Evolutionary conservation across 2,113 vertebrate species (phyloP).

Genomic region (Microtus pennsylvanicus): DNA sequence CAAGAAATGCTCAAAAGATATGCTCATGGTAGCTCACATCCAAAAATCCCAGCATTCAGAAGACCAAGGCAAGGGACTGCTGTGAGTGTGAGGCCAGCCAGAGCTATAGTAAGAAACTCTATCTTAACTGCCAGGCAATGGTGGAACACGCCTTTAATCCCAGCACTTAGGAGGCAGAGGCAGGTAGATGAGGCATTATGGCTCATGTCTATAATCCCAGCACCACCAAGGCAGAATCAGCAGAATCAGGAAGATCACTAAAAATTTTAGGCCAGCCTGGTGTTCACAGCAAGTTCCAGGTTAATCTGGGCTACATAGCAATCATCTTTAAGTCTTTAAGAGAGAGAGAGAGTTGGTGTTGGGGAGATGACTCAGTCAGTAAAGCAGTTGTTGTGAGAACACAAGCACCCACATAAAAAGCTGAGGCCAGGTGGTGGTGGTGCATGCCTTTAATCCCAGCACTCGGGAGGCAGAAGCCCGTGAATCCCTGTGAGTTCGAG

Average conservation of each 20-base stretch:
- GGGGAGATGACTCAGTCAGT: neutral
- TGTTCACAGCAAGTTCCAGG: neutral
- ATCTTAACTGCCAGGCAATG: too few relatives aligned
- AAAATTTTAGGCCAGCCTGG: neutral
- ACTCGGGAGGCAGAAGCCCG: too few relatives aligned
- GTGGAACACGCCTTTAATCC: too few relatives aligned
- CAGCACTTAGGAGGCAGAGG: too few relatives aligned
- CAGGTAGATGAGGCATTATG: too few relatives aligned
- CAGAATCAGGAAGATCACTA: neutral
- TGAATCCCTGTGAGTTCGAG: too few relatives aligned
- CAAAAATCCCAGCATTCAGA: neutral
- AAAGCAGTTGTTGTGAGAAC: neutral
- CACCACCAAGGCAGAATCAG: neutral
- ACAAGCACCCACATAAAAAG: neutral
- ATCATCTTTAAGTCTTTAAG: neutral
- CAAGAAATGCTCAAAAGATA: constrained; percentile 7
- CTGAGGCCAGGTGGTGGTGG: too few relatives aligned
- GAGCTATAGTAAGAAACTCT: neutral
- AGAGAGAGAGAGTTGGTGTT: neutral
- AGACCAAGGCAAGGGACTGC: neutral
- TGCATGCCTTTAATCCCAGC: too few relatives aligned
- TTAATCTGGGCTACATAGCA: neutral
- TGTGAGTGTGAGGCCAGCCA: neutral
- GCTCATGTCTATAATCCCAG: neutral
- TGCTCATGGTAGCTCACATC: neutral